Conservation (phyloP, 2,797 vertebrate genomes). For the Hemitrygon akajei region DNA sequence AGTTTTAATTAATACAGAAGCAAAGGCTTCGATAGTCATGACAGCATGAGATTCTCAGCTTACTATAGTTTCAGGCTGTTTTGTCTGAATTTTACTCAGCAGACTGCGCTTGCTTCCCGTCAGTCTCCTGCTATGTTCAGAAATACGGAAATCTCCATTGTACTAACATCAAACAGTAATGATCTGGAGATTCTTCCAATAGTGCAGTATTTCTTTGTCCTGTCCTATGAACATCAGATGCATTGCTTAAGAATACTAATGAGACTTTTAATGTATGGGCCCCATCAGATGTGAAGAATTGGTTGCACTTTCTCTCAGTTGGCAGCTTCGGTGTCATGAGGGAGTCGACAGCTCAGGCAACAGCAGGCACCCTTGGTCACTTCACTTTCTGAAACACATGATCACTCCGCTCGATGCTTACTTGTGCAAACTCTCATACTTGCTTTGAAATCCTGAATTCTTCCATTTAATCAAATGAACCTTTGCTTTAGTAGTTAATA, state of each 20-base stretch:
- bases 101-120: background rate
- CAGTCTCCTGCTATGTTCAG: background rate
- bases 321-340: background rate
- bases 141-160: background rate
- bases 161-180: background rate
- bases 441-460: background rate
- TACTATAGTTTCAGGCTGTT: background rate
- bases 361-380: background rate
- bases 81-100: background rate
- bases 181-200: background rate
- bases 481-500: background rate
- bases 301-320: background rate
- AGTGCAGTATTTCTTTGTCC: background rate
- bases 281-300: background rate
- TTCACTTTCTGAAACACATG: background rate
- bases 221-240: background rate
- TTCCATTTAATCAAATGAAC: background rate
- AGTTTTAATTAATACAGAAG: background rate
- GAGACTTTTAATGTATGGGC: background rate
- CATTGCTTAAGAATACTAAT: background rate
- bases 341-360: background rate
- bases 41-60: background rate
- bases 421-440: background rate
- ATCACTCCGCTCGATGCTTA: background rate
- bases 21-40: background rate